Evolutionary conservation across 1,140 invertebrate genomes (phyloP), one percentile per base, ranked within the genome.

Genomic region (Vanessa tameamea): DNA sequence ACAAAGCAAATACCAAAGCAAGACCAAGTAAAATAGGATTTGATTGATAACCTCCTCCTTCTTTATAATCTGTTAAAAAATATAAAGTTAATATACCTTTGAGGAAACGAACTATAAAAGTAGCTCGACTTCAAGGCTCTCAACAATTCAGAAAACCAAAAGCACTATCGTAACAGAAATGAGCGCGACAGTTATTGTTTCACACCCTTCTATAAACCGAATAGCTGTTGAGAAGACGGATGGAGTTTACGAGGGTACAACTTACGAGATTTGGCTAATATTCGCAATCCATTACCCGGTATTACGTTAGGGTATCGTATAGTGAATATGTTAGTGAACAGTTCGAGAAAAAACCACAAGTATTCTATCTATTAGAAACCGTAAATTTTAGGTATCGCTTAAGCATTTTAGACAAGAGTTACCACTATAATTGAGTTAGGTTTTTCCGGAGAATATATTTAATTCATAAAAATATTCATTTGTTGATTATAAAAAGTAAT

Each of bases 241-340:
- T 88, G 82, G 77, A 82, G 71, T 73, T 86, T 80, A 67, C 65
- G 75, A 78, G 79, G 82, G 86, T 81, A 75, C 72, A 83, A 86
- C 84, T 83, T 84, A 85, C 80, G 80, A 82, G 89, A 87, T 89
- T 90, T 85, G 77, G 83, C 85, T 82, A 88, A 91, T 88, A 91
- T 91, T 88, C 87, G 84, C 89, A 89, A 91, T 91, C 85, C 87
- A 91, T 89, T 91, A 89, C 82, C 72, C 77, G 57, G 57, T 26
- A 37, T 26, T 13, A 11, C 15, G 48, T 23, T 13, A 57, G 51
- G n/a, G 63, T 23, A 9, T 48, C 43, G 20, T 12, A 64, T 57
- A 20, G 26, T 20, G 53, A 57, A 57, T 57, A 23, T 20, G 23
- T 57, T 57, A 57, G 20, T 9, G 53, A 57, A 57, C 20, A 26